Evolutionary conservation across 2,888 invertebrate species (phyloP).

Genomic region (Microplitis manilae): DNA sequence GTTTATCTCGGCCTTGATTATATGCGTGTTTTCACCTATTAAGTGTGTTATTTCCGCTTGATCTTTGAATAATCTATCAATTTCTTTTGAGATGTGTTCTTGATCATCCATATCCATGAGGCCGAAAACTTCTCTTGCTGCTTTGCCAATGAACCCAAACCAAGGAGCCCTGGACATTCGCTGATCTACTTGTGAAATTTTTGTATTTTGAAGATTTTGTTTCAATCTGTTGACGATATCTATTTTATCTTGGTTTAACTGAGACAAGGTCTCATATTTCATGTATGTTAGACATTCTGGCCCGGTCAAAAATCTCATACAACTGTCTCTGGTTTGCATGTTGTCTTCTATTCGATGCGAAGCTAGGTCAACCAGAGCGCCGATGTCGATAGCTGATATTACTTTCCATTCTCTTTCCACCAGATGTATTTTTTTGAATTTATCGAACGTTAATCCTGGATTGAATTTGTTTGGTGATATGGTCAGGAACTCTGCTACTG

Average conservation of each 20-base stretch:
- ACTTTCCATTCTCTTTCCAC: background rate
- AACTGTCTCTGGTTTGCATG: background rate
- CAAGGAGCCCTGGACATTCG: background rate
- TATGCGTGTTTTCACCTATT: background rate
- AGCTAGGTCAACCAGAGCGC: background rate
- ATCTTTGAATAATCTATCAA: too few species aligned
- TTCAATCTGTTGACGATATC: background rate
- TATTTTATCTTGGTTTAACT: background rate
- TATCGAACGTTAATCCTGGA: background rate
- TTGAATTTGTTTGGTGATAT: background rate
- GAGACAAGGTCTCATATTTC: background rate
- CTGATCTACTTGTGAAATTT: background rate
- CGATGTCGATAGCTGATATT: background rate
- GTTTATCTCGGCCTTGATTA: background rate
- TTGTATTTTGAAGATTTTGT: background rate
- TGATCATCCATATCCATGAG: too few species aligned
- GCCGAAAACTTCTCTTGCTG: too few species aligned
- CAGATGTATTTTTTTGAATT: background rate
- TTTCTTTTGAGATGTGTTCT: too few species aligned
- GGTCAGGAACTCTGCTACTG: background rate
- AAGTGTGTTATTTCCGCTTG: background rate
- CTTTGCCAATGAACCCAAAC: too few species aligned
- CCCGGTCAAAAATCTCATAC: background rate
- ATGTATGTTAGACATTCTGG: background rate
- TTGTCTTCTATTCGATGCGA: background rate